Base-by-base conservation (phyloP, 2,888 invertebrate genomes). In the Drosophila leonis region DNA sequence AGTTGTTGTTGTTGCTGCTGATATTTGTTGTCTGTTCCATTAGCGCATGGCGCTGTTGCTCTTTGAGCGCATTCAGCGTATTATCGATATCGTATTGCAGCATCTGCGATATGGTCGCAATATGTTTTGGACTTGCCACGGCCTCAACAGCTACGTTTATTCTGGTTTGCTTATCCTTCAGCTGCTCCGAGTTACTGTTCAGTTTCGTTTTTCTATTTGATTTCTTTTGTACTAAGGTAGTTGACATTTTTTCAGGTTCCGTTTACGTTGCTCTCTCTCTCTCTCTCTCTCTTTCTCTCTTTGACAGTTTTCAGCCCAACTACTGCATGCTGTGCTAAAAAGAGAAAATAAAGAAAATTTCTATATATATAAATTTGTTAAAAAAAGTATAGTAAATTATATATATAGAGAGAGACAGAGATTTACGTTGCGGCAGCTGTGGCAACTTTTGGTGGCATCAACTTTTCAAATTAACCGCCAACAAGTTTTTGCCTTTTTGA, bases 61-160 rank as follows among this genome's bases (percentile, higher is more conserved):
- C 92, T 75, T 92, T 92, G 63, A 93, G 90, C 44, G 91, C 90
- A 84, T 93, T 93, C 65, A 93, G 71, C 33, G 92, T 93, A 64
- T 93, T 93, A 75, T 93, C 93, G 65, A 93, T 92, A 72, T 93
- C 92, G 88, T 93, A 93, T 77, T 92, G 92, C 61, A 93, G 82
- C 90, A 93, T 92, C 66, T 92, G 79, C 75, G 93, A 92, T 83
- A 93, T 92, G 67, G 91, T 89, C 4, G 82, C 80, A 31, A 82
- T 54, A 46, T 79, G 75, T 55, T 5, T 56, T 20, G 49, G 24
- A 60, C 55, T 60, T 27, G 65, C 69, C 52, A 62, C 78, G 52
- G 51, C 74, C 56, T 66, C 76, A 18, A 46, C 5, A 8, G 29
- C 51, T 39, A 12, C 27, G 15, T 24, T 64, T 33, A 29, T 54